Evolutionary conservation across 2,888 invertebrate species (phyloP), one percentile per base, ranked within the genome.

Genomic region (Beris chalybata): DNA sequence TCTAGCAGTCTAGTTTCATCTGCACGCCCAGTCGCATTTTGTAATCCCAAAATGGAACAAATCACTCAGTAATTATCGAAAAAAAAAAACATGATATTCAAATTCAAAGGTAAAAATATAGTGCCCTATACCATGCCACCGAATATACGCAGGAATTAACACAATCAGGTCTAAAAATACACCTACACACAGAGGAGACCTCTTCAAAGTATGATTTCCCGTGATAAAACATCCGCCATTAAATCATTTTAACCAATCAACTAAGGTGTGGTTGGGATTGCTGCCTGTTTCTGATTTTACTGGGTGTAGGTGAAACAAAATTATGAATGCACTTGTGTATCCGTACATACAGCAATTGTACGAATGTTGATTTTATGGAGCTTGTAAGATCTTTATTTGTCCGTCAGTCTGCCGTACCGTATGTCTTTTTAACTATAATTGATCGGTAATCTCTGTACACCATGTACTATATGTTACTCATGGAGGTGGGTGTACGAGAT

Each of bases 181-280:
- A 50, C 38, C 15, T 38, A 61, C 22, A 61, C 52, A 38, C 29
- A 58, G 43, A 47, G 48, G 48, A 59, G 59, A 32, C 56, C 30
- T 56, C 15, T 48, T 48, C 59, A 50, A 48, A 50, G 52, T n/a
- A 50, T 47, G 15, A 56, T 38, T 47, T 44, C 50, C 56, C 56
- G 55, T 65, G 56, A 65, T 65, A 65, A 65, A 55, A 50, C 55
- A 65, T 65, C 48, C 56, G 64, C 56, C 56, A 65, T 56, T 56
- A 50, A 56, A 56, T 65, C 64, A 65, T 65, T 56, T 56, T 50
- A 56, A 22, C 56, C 56, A 65, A 65, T 65, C 56, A 22, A 56
- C 50, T 48, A 50, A 65, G 56, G 56, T 65, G 64, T 64, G 64
- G 58, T 45, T 58, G 15, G 44, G 45, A 45, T 22, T 45, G 44